Evolutionary conservation across 2,797 vertebrate species (phyloP).

Genomic region (Tokudaia tokunoshimensis): DNA sequence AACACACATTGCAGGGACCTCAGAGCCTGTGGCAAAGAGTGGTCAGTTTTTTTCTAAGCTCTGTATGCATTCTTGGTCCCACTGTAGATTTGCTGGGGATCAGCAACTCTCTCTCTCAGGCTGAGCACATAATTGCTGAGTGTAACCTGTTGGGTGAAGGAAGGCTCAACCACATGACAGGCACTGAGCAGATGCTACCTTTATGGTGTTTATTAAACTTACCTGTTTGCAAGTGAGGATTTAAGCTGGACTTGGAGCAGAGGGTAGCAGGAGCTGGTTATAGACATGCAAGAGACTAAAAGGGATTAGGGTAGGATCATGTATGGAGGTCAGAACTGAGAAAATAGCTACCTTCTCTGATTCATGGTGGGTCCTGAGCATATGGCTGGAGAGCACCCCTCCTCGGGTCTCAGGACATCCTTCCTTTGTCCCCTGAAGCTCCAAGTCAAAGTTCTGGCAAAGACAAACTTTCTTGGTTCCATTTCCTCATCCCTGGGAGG

Average conservation of each 20-base stretch:
- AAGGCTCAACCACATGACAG: not conserved
- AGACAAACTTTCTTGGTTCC: not conserved
- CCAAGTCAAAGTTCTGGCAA: not conserved
- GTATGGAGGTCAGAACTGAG: not conserved
- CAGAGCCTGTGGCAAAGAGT: accelerated
- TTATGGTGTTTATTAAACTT: accelerated
- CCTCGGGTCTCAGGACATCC: not conserved
- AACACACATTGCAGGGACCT: accelerated
- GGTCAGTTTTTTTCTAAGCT: not conserved
- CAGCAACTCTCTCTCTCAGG: accelerated
- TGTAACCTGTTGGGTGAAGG: not conserved
- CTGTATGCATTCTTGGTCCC: no score
- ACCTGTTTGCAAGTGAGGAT: not conserved
- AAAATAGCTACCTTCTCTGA: not conserved
- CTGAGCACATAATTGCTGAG: accelerated
- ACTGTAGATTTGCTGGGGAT: accelerated
- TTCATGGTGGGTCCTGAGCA: not conserved
- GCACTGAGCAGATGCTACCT: accelerated
- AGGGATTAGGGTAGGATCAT: accelerated
- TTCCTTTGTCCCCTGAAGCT: not conserved
- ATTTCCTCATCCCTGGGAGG: accelerated
- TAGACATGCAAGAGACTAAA: accelerated
- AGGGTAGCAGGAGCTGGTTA: not conserved
- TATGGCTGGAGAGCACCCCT: not conserved
- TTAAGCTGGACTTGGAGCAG: accelerated